Evolutionary conservation across 2,113 vertebrate species (phyloP), one percentile per base, ranked within the genome.

Genomic region (Panurus biarmicus): DNA sequence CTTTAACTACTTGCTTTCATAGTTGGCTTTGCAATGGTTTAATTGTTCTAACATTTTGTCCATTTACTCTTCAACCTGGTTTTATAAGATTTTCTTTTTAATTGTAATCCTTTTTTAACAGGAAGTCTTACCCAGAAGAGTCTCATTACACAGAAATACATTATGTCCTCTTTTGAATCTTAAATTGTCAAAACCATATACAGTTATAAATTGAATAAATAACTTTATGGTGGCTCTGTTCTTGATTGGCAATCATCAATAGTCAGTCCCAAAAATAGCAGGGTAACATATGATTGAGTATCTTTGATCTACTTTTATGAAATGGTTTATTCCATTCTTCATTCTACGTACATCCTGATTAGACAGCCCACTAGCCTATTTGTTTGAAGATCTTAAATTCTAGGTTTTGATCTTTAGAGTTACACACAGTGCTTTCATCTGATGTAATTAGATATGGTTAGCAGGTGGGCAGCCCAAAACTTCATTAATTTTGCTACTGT

Each of bases 361-460:
- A 86, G 87, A 50, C 53, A 92, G 66, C 45, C 8, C 56, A 85
- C 61, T 50, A 75, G 74, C n/a, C 50, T 90, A 1, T 90, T 90
- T 90, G 45, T 93, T 96, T 95, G 86, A 95, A 92, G 50, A 90
- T 90, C 62, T 86, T 66, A 83, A 92, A 88, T 90, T 83, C 67
- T 92, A 61, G 10, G 69, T 69, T 95, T 95, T 96, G 91, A 94
- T 96, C 89, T 93, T 88, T 61, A 54, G 70, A 85, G 76, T 96
- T 89, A 80, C 89, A 94, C 28, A 24, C 67, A 75, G 53, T 3
- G 13, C 89, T 95, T 95, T 96, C 91, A 96, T 96, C 89, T 93
- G 45, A 73, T 92, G 67, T 78, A 92, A 90, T 95, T 95, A 94
- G 67, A 87, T 90, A 44, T 35, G 90, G 91, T 93, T 92, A 78